Evolutionary conservation across 1,140 invertebrate species (phyloP), one percentile per base, ranked within the genome.

Genomic region (Cheumatopsyche charites): DNA sequence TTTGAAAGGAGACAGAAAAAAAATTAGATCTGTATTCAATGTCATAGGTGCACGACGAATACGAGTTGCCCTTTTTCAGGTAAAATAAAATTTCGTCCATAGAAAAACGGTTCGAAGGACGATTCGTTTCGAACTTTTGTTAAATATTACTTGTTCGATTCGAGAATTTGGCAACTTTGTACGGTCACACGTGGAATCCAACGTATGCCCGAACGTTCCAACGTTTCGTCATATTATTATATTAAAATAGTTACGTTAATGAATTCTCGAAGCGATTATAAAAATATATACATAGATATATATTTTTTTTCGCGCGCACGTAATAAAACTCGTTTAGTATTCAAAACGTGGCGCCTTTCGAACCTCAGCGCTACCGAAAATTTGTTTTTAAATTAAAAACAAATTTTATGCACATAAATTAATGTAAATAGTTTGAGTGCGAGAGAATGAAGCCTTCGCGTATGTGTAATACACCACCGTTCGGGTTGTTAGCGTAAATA

Each of bases 11-110:
- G 29, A 36, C 9, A 9, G 9, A 36, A 36, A 36, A 36, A 36
- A 36, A 36, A 4, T 36, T 36, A 36, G 29, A 36, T 36, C 29
- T 3, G 29, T 47, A 72, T 75, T 68, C 45, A 75, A 72, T 72
- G 70, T 75, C 73, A 67, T 70, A 49, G 58, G 43, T 49, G 58
- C 65, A 67, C 69, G 70, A 71, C 69, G 63, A 71, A 74, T 74
- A 52, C 12, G 11, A 26, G 73, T 72, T 70, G 73, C 29, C 70
- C 73, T 75, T 72, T 75, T 72, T 49, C 73, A 75, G 73, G 73
- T 71, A 74, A 47, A 45, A 45, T 45, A 19, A 9, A 9, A 4
- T 36, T 36, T 36, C 29, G 3, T 36, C 29, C 9, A 36, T 36
- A 36, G 29, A 36, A 36, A n/a, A 36, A 36, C 29, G 29, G 29